Conservation (phyloP, 2,113 vertebrate genomes). For the Daboia siamensis region DNA sequence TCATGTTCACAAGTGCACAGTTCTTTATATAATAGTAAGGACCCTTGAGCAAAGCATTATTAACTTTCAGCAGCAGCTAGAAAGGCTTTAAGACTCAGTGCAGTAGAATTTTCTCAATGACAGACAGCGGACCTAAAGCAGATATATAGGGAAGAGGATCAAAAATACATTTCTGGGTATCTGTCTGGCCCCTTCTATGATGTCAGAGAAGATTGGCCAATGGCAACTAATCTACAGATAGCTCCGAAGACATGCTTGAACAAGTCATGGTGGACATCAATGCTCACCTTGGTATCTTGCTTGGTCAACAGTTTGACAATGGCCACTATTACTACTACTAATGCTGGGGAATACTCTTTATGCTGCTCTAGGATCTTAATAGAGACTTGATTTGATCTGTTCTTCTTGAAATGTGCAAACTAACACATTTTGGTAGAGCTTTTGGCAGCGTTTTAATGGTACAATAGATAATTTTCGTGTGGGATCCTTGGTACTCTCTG, state of each 20-base stretch:
- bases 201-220: background rate
- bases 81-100: background rate
- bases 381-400: background rate
- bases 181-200: background rate
- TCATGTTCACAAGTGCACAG: constrained; percentile 28
- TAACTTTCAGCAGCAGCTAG: background rate
- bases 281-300: background rate
- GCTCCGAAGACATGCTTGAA: background rate
- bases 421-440: background rate
- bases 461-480: background rate
- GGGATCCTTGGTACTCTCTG: no score
- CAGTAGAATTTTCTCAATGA: background rate
- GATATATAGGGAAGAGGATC: background rate
- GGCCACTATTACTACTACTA: background rate
- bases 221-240: background rate
- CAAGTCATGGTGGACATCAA: background rate
- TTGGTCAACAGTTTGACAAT: background rate
- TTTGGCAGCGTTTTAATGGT: background rate
- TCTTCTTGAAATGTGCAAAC: background rate
- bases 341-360: background rate
- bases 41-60: background rate
- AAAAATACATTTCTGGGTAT: background rate
- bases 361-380: background rate
- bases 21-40: background rate
- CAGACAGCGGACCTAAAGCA: background rate